Base-by-base conservation (phyloP, 2,113 vertebrate species). In the Austrofundulus limnaeus region DNA sequence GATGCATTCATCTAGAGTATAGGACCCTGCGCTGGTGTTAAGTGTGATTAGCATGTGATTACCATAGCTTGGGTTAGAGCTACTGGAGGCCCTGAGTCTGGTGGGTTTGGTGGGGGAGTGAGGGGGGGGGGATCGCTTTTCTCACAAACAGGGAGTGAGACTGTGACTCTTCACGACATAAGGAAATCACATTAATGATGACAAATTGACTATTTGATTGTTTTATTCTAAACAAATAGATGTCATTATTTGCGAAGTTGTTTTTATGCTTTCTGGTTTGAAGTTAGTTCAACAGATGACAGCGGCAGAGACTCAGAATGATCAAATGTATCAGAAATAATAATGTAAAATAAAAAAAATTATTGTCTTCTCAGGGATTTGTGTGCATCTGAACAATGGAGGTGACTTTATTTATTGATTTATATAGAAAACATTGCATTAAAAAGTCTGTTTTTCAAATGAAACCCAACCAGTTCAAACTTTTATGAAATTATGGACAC, bases 31-130 rank as follows among this genome's bases (percentile, higher is more conserved):
- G 80, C 83, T 80, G 85, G 89, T 88, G 89, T 90, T 90, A 91
- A 87, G 83, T 86, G 85, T 86, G 87, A 91, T 91, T 90, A 90
- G 84, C 88, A 91, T 91, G 85, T 81, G 78, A 90, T 91, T 90
- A 91, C 75, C 88, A 90, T 91, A 88, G 88, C 84, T 77, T 72
- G 88, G 83, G 75, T 83, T 81, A 68, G 60, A 82, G 78, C 83
- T 82, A 80, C 77, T 81, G 80, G 83, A 87, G 75, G 81, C 78
- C 68, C 64, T 48, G 69, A 52, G 47, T 77, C 61, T 87, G 81
- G 72, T 63, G 78, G 75, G 65, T 66, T 75, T 13, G 48, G 14
- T 75, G 15, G 48, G 14, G 41, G 14, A 3, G 39, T 11, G 39
- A 3, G 39, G 39, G 13, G 51, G n/a, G 62, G 78, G 53, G 81